Conservation (phyloP, 2,113 vertebrate genomes). For the Chionomys nivalis region DNA sequence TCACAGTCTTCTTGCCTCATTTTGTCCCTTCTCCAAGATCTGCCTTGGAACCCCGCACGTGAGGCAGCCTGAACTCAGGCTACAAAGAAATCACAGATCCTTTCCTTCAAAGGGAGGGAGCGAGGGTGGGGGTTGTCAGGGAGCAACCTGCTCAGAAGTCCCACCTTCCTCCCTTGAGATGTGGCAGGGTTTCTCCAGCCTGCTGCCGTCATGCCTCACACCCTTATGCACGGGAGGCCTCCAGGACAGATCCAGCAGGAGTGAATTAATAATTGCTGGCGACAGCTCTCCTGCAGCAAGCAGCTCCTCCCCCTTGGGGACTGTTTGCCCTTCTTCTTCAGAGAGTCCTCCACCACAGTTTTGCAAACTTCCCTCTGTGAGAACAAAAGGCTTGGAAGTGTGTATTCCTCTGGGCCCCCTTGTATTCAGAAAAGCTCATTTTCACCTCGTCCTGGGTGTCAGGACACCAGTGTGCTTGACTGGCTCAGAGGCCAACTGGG, state of each 20-base stretch:
- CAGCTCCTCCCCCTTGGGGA: constrained; percentile 70
- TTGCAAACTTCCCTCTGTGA: constrained; percentile 43
- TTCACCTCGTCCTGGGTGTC: constrained; percentile 37
- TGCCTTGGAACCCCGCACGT: not conserved
- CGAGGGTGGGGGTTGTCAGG: constrained; percentile 69
- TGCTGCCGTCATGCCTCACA: constrained; percentile 85
- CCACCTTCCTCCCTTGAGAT: constrained; percentile 84
- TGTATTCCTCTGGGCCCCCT: constrained; percentile 36
- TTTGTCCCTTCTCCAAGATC: constrained; percentile 55
- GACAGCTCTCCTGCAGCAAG: constrained; percentile 77
- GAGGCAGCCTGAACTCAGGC: constrained; percentile 78
- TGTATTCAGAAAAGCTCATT: constrained; percentile 37
- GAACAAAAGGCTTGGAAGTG: constrained; percentile 46
- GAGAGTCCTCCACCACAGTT: constrained; percentile 62
- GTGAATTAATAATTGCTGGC: constrained; percentile 85
- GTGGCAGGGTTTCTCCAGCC: constrained; percentile 64
- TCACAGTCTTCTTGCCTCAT: constrained; percentile 1
- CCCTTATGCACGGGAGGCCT: constrained; percentile 76
- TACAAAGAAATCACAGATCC: constrained; percentile 69
- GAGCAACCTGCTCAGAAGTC: constrained; percentile 76
- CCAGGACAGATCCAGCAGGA: constrained; percentile 76
- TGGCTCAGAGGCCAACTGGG: not conserved
- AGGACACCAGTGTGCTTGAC: not conserved
- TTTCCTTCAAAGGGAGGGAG: constrained; percentile 75
- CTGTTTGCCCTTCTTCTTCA: constrained; percentile 83